These are phyloP conservation scores for Amphilophus citrinellus DNA, from an alignment of 2,113 vertebrate species.

Conservation along the genomic window DNA sequence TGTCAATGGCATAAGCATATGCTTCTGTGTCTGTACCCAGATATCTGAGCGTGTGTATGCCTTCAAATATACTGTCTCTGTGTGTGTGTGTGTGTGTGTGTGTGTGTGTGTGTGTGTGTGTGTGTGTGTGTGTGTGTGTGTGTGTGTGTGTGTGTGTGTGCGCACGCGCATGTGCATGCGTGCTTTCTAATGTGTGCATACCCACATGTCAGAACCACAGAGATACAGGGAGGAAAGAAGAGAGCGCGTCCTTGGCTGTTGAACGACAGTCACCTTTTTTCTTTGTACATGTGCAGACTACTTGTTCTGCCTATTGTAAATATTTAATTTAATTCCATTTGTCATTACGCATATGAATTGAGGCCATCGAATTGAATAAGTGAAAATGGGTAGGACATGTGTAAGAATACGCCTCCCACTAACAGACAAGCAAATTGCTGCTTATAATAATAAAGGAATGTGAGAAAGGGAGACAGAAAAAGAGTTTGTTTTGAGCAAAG, in stretches of 20 bases:
- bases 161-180: background rate
- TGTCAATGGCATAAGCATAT: conserved; percentile 44
- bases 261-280: conserved; percentile 59
- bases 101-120: background rate
- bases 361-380: conserved; percentile 37
- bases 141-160: background rate
- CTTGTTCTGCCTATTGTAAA: conserved; percentile 63
- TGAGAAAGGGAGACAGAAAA: conserved; percentile 19
- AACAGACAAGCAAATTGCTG: conserved; percentile 44
- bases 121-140: background rate
- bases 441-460: conserved; percentile 40
- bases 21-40: conserved; percentile 25
- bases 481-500: conserved; percentile 17
- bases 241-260: conserved; percentile 64
- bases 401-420: conserved; percentile 28
- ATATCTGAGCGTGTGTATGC: conserved; percentile 35
- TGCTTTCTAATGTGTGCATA: conserved; percentile 16
- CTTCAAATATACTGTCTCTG: background rate
- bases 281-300: conserved; percentile 42
- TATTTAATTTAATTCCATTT: conserved; percentile 63
- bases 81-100: conserved; percentile 1
- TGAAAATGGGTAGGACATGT: conserved; percentile 36
- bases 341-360: conserved; percentile 49
- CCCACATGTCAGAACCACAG: conserved; percentile 43
- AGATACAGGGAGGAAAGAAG: conserved; percentile 36